A percentile compares a stretch with the other conserved stretches of the same genome.
phyloP scores from a whole-genome alignment of 2,888 invertebrate genomes.

The Eupithecia tripunctaria region DNA sequence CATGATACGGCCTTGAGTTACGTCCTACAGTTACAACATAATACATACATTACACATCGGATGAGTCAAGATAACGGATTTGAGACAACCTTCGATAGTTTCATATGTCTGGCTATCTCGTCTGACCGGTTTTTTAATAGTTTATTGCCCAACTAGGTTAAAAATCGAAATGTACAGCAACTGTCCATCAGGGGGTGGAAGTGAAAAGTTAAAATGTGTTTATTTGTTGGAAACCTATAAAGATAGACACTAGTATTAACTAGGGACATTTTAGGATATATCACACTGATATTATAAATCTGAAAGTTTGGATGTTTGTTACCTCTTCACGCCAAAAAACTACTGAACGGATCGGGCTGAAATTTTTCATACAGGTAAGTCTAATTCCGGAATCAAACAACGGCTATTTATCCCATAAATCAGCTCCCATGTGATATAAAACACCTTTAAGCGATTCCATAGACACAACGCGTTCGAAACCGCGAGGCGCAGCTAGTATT shows the following conservation, averaged over 20 bases:
- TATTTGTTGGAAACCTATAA: neutral
- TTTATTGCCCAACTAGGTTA: neutral
- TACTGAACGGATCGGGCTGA: too few species aligned
- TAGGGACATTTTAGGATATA: too few species aligned
- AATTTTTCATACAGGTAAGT: too few species aligned
- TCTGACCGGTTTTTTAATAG: constrained; percentile 14
- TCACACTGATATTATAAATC: too few species aligned
- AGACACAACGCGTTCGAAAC: too few species aligned
- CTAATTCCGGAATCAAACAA: too few species aligned
- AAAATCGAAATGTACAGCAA: neutral
- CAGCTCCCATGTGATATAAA: too few species aligned
- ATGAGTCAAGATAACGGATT: constrained; percentile 32
- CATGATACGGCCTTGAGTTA: neutral
- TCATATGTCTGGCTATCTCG: constrained; percentile 19
- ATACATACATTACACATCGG: constrained; percentile 21
- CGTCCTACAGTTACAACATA: neutral
- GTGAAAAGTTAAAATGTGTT: neutral
- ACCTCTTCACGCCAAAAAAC: too few species aligned
- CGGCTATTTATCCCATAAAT: too few species aligned
- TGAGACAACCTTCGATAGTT: constrained; percentile 25
- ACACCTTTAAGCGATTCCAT: too few species aligned
- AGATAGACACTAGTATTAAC: neutral
- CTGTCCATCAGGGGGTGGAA: neutral
- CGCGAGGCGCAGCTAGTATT: too few species aligned
- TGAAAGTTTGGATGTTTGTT: too few species aligned